phyloP scores from a whole-genome alignment of 2,888 invertebrate species.

The Leptopilina drosophilae region DNA sequence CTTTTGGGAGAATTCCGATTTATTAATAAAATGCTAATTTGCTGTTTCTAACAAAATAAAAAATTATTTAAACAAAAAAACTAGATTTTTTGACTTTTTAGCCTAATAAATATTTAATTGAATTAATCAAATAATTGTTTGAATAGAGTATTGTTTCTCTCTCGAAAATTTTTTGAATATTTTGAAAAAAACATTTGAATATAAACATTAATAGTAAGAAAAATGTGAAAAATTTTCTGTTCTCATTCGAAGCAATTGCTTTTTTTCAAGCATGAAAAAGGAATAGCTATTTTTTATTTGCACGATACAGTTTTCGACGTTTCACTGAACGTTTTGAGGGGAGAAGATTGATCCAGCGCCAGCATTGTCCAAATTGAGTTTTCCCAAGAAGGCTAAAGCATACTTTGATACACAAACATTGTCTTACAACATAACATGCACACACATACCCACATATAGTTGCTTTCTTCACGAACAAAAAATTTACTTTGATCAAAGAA shows the following conservation, averaged over 20 bases:
- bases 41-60: too few species aligned
- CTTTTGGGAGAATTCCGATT: neutral
- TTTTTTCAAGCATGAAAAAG: slow-evolving; percentile 28
- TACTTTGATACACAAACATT: slow-evolving; percentile 7
- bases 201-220: neutral
- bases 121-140: too few species aligned
- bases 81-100: too few species aligned
- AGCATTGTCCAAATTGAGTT: slow-evolving; percentile 33
- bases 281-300: slow-evolving; percentile 22
- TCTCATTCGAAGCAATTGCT: slow-evolving; percentile 17
- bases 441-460: neutral
- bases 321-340: slow-evolving; percentile 21
- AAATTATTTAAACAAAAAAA: too few species aligned
- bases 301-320: slow-evolving; percentile 32
- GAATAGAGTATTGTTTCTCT: too few species aligned
- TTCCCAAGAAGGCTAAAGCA: slow-evolving; percentile 12
- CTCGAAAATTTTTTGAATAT: too few species aligned
- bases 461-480: neutral
- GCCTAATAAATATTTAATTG: too few species aligned
- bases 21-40: too few species aligned
- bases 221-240: neutral
- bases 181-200: neutral
- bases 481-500: slow-evolving; percentile 1
- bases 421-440: neutral
- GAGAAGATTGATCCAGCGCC: slow-evolving; percentile 15